Percentiles rank a stretch among this genome's conserved stretches.
phyloP scores from a whole-genome alignment of 2,113 vertebrate species.

The Nesoenas mayeri region DNA sequence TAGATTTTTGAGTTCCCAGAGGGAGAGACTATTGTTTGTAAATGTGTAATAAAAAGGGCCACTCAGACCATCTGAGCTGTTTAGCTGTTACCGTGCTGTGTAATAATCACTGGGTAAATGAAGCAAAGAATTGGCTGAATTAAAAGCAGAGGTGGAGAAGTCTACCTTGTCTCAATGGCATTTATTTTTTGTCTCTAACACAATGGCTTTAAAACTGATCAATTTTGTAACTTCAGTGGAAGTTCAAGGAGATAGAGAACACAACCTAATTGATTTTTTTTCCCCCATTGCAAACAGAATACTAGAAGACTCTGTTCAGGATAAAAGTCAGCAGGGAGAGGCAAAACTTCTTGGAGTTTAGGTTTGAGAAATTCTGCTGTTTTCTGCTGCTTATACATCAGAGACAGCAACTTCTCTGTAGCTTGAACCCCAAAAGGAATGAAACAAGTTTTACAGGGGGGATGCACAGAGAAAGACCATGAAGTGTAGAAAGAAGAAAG shows the following conservation, averaged over 20 bases:
- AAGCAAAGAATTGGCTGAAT: neutral
- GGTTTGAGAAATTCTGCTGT: neutral
- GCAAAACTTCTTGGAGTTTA: neutral
- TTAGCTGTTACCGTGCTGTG: neutral
- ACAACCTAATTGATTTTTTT: neutral
- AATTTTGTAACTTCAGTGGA: neutral
- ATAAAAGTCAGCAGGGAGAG: neutral
- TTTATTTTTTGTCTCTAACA: neutral
- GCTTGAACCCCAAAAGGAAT: neutral
- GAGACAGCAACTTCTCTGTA: neutral
- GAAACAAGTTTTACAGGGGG: neutral
- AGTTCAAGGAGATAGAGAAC: neutral
- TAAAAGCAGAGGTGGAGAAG: neutral
- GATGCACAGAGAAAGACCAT: rapidly evolving
- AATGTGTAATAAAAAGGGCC: neutral
- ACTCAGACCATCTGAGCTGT: neutral
- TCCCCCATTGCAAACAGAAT: neutral
- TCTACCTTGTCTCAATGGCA: neutral
- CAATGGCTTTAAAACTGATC: neutral
- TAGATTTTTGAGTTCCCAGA: neutral
- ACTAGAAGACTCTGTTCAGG: neutral
- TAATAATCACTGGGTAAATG: neutral
- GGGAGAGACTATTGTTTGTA: neutral
- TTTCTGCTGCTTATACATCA: neutral
- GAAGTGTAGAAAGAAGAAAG: neutral